Evolutionary conservation across 2,797 vertebrate species (phyloP).

Genomic region (Ceryle rudis): DNA sequence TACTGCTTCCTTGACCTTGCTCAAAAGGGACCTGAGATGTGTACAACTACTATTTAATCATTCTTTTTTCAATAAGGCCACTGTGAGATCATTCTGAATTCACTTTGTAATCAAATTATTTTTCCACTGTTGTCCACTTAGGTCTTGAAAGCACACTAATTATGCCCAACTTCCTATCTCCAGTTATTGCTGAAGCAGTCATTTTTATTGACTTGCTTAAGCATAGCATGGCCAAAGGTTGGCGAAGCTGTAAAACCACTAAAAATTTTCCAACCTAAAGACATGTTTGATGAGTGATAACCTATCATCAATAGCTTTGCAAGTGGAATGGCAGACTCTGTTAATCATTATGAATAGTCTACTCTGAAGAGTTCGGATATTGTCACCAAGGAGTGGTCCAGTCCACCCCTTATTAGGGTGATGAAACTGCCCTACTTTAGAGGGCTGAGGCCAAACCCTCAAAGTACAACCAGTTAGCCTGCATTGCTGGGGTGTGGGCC

Average conservation of each 20-base stretch:
- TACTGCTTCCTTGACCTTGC: not conserved
- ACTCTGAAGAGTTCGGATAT: not conserved
- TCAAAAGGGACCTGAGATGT: not conserved
- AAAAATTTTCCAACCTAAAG: conserved; percentile 49
- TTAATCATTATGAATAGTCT: conserved; percentile 59
- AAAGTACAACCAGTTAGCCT: not conserved
- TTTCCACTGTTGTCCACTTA: not conserved
- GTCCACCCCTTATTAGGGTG: not conserved
- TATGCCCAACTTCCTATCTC: not conserved
- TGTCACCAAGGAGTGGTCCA: conserved; percentile 39
- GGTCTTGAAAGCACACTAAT: not conserved
- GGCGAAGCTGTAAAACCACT: conserved; percentile 35
- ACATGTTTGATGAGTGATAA: conserved; percentile 37
- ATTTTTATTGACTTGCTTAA: conserved; percentile 47
- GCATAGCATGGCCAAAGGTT: conserved; percentile 44
- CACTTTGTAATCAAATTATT: not conserved
- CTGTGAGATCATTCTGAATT: not conserved
- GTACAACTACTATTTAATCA: not conserved
- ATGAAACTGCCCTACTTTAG: not conserved
- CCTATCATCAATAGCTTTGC: conserved; percentile 1
- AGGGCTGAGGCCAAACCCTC: not conserved
- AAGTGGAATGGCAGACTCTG: conserved; percentile 18
- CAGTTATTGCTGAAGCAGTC: conserved; percentile 17
- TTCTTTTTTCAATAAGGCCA: not conserved
- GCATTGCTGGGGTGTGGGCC: not conserved